A percentile compares a stretch with the other conserved stretches of the same genome.
Evolutionary conservation across 2,888 invertebrate species (phyloP).

Genomic region (Brenthis hecate): DNA sequence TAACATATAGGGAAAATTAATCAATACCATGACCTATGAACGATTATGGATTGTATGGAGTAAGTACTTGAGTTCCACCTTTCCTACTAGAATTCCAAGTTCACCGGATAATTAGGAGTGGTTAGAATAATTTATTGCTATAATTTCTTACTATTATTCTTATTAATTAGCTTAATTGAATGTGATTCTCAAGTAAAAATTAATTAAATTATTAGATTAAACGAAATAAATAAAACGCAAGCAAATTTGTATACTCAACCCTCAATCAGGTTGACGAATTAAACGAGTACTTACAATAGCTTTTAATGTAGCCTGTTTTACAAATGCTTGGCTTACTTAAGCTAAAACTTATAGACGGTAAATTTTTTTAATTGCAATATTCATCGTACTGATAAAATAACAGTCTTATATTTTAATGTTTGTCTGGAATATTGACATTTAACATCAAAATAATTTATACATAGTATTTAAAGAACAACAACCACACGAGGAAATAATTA

Average conservation of each 20-base stretch:
- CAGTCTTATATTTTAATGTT: background rate
- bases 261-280: too few species aligned
- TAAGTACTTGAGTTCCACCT: background rate
- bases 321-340: background rate
- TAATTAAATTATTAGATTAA: background rate
- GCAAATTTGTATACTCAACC: too few species aligned
- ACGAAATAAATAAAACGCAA: background rate
- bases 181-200: conserved; percentile 5
- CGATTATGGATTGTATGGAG: background rate
- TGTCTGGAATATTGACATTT: background rate
- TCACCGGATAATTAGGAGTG: conserved; percentile 34
- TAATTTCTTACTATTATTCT: conserved; percentile 30
- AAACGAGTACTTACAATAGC: too few species aligned
- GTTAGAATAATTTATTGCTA: conserved; percentile 31
- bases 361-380: background rate
- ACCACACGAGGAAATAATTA: background rate
- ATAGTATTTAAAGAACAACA: background rate
- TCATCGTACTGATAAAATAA: background rate
- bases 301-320: too few species aligned
- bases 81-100: conserved; percentile 18
- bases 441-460: conserved; percentile 2
- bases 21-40: background rate
- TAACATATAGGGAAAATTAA: background rate
- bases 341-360: background rate
- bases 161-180: conserved; percentile 25